Evolutionary conservation across 1,140 invertebrate genomes (phyloP), one percentile per base, ranked within the genome.

Genomic region (Sipha flava): DNA sequence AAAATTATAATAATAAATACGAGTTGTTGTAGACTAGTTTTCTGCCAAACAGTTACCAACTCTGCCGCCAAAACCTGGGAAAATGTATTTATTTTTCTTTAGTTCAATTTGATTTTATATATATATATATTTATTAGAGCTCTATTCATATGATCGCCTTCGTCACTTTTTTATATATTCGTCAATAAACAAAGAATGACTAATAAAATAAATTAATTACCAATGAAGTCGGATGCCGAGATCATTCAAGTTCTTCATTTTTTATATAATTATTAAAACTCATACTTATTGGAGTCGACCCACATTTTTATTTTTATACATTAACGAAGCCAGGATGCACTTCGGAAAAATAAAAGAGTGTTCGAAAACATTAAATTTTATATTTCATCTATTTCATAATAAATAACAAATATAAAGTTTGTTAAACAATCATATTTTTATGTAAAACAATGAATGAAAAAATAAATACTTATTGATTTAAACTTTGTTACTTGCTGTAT

Each of bases 1-100:
- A 43, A 49, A 75, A 75, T 52, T 52, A 54, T 52, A 75, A 75
- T 75, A 75, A 54, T 75, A 75, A 52, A 75, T 54, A 34, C 21
- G 37, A 66, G 37, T 37, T 26, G 64, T 40, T n/a, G 62, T 5
- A 14, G 21, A 26, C 64, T 66, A 66, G 37, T 66, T 66, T 66
- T 43, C 34, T 66, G 64, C 37, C 64, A 66, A 43, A 66, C 64
- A 21, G 2, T 26, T 40, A 2, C 21, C 21, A 37, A n/a, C 37
- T 34, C 34, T n/a, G 23, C 59, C 59, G 68, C 49, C 49, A 34
- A 75, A 14, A 75, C 31, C 49, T 54, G 31, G 49, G 40, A 40
- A 66, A 43, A 43, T 66, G 21, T 66, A 43, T 40, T 66, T 43
- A 66, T 66, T 66, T 66, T 66, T 66, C 37, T 21, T 2, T 37